These are phyloP conservation scores for Rhinogobius similis DNA, from an alignment of 2,113 vertebrate genomes.

Conservation along the genomic window DNA sequence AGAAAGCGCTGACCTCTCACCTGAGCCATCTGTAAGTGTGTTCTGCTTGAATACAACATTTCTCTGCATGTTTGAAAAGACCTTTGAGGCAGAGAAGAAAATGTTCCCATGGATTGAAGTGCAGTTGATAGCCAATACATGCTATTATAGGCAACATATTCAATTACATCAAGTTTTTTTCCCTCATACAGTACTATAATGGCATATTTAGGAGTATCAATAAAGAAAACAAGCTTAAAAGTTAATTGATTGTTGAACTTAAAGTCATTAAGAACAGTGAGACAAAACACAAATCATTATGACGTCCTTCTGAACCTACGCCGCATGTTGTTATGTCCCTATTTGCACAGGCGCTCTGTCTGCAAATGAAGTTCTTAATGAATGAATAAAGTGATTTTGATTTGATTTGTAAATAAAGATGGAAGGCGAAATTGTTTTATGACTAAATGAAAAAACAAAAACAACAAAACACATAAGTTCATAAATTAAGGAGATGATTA, in stretches of 20 bases:
- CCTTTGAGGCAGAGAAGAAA: neutral
- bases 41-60: neutral
- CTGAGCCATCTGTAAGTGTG: neutral
- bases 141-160: too few relatives aligned
- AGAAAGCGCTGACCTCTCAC: neutral
- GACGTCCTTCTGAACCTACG: too few relatives aligned
- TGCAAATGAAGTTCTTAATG: too few relatives aligned
- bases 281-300: too few relatives aligned
- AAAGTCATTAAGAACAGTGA: neutral
- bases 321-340: too few relatives aligned
- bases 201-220: neutral
- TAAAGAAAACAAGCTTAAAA: conserved; percentile 2
- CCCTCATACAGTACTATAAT: too few relatives aligned
- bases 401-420: conserved; percentile 1
- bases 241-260: neutral
- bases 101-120: neutral
- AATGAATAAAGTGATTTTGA: too few relatives aligned
- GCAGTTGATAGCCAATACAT: too few relatives aligned
- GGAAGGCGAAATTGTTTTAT: too few relatives aligned
- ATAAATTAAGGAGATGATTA: neutral
- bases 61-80: neutral
- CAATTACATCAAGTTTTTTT: neutral
- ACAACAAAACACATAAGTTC: too few relatives aligned
- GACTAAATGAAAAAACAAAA: too few relatives aligned
- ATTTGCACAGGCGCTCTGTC: too few relatives aligned